Evolutionary conservation across 1,140 invertebrate genomes (phyloP), one percentile per base, ranked within the genome.

Genomic region (Physella acuta): DNA sequence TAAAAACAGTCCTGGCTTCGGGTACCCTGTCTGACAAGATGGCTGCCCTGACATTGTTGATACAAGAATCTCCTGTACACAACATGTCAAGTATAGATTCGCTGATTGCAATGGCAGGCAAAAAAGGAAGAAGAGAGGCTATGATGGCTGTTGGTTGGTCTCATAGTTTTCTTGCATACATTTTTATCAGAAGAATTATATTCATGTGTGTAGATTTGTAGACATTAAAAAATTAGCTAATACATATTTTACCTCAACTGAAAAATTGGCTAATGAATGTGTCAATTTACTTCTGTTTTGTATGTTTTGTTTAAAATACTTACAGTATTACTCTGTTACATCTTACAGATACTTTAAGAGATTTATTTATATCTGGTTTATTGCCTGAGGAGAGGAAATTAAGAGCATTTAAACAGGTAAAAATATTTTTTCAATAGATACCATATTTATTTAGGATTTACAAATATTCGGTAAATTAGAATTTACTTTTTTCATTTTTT

Each of bases 1-100:
- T 94, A 68, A 89, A 90, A 74, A 94, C 91, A 24, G 89, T 95
- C 5, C 84, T 94, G 56, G 86, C 88, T 30, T 91, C 90, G 74
- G 94, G 94, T 56, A 94, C 94, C 8, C 88, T 90, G 1, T 88
- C 89, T 0, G 95, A 97, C 85, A 93, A 92, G 86, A 88, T 96
- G 55, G 94, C 94, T 34, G 94, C 94, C 1, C 89, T 90, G 56
- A 91, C 92, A 31, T 84, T 97, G 11, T 82, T 92, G 24, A 90
- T 96, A 67, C 91, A 96, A 87, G 91, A 95, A 76, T 92, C 91
- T 76, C 92, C 94, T 1, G 86, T 95, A 33, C 91, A 92, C 81
- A 93, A 92, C 83, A 80, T 97, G 5, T 78, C 85, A 26, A 88
- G 89, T 60, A 77, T 97, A 8, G 88, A 89, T 59, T 89, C 88